These are phyloP conservation scores for Phasianus colchicus DNA, from an alignment of 2,113 vertebrate species.

Conservation along the genomic window DNA sequence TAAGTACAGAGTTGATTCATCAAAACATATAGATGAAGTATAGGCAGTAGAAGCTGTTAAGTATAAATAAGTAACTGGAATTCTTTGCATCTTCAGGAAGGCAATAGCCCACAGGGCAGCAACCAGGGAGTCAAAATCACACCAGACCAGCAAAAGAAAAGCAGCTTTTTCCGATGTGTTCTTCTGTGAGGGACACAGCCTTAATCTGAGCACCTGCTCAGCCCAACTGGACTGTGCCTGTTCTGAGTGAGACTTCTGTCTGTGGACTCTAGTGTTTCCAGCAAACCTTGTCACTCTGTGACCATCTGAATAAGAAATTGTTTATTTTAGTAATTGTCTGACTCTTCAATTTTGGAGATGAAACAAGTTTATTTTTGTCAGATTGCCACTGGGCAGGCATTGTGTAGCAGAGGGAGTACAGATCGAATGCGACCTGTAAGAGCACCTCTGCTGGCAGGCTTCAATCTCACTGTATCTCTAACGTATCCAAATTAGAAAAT, in stretches of 20 bases:
- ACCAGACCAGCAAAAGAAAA: constrained; percentile 94
- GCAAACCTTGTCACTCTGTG: constrained; percentile 10
- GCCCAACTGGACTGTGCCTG: constrained; percentile 85
- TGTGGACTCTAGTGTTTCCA: constrained; percentile 46
- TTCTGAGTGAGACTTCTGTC: constrained; percentile 57
- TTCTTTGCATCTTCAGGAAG: constrained; percentile 85
- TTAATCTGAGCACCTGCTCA: constrained; percentile 71
- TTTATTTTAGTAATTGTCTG: constrained; percentile 74
- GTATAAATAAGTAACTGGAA: neutral
- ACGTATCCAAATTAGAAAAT: neutral
- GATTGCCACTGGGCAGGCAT: neutral
- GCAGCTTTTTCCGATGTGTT: constrained; percentile 94
- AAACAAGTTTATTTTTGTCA: constrained; percentile 48
- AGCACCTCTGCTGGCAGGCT: neutral
- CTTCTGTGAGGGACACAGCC: constrained; percentile 88
- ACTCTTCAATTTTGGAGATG: constrained; percentile 71
- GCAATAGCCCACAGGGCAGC: constrained; percentile 91
- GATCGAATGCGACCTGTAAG: neutral
- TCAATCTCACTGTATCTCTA: accelerated
- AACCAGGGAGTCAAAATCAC: constrained; percentile 93
- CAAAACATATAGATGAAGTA: accelerated
- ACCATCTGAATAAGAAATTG: constrained; percentile 67
- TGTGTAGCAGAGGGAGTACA: neutral
- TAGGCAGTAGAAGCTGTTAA: neutral
- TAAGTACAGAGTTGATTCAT: accelerated